Evolutionary conservation across 2,113 vertebrate genomes (phyloP).

Genomic region (Apistogramma diplotaenia): DNA sequence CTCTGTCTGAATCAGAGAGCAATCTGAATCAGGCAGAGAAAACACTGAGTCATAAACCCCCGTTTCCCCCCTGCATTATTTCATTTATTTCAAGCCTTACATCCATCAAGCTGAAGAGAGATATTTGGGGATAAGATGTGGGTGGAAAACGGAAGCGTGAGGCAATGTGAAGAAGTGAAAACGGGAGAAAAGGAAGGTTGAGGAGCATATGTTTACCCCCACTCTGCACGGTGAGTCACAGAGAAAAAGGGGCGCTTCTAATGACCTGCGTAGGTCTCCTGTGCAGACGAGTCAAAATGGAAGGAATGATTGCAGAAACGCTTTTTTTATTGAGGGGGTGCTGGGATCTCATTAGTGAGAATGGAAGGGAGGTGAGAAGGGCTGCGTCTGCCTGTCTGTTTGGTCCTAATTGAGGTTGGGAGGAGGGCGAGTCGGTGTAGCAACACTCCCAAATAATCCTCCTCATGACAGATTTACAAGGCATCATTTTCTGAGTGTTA

Average conservation of each 20-base stretch:
- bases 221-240: conserved; percentile 26
- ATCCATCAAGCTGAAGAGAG: conserved; percentile 46
- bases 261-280: conserved; percentile 26
- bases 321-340: conserved; percentile 46
- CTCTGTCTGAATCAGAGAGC: conserved; percentile 10
- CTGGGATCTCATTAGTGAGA: conserved; percentile 62
- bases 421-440: conserved; percentile 24
- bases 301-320: conserved; percentile 41
- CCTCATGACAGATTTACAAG: conserved; percentile 53
- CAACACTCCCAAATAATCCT: conserved; percentile 47
- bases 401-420: conserved; percentile 52
- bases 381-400: conserved; percentile 38
- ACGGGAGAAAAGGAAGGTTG: conserved; percentile 20
- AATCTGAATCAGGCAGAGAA: conserved; percentile 25
- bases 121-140: conserved; percentile 46
- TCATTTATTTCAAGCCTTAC: conserved; percentile 37
- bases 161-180: conserved; percentile 29
- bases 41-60: conserved; percentile 48
- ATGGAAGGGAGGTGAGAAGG: conserved; percentile 34
- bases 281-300: conserved; percentile 40
- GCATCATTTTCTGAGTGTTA: conserved; percentile 41
- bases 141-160: conserved; percentile 26
- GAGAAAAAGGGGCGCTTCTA: conserved; percentile 34
- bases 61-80: background rate
- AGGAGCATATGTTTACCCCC: conserved; percentile 27